Evolutionary conservation across 1,140 invertebrate species (phyloP).

Genomic region (Pissodes strobi): DNA sequence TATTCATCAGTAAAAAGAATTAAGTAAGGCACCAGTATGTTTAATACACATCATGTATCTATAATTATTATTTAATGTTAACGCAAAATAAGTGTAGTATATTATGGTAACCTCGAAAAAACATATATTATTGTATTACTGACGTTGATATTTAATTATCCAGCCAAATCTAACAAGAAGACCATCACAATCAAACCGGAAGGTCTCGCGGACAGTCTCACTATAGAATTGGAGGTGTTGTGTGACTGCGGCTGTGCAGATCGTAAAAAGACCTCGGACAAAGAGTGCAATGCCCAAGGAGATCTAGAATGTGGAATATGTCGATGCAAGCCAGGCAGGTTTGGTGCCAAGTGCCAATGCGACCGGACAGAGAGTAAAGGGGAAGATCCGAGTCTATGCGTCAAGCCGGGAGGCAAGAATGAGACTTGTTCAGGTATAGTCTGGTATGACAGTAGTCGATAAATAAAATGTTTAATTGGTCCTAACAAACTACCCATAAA

Average conservation of each 20-base stretch:
- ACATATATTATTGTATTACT: too few species aligned
- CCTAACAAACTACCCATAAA: too few species aligned
- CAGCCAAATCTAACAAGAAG: slow-evolving; percentile 21
- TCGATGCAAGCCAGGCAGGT: slow-evolving; percentile 75
- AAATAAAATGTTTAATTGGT: too few species aligned
- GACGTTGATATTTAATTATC: neutral
- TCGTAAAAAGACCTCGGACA: slow-evolving; percentile 53
- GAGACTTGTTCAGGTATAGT: slow-evolving; percentile 40
- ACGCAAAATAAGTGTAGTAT: too few species aligned
- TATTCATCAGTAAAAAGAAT: too few species aligned
- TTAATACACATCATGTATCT: too few species aligned
- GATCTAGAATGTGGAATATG: slow-evolving; percentile 87
- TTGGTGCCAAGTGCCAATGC: slow-evolving; percentile 88
- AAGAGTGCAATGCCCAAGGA: slow-evolving; percentile 68
- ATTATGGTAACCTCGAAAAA: too few species aligned
- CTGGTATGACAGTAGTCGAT: too few species aligned
- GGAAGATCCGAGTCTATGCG: slow-evolving; percentile 35
- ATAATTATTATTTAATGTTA: too few species aligned
- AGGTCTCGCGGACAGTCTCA: slow-evolving; percentile 85
- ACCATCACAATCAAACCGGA: slow-evolving; percentile 79
- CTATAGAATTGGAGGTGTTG: slow-evolving; percentile 83
- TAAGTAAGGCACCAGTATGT: too few species aligned
- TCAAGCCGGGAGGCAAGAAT: slow-evolving; percentile 21
- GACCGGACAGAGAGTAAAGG: slow-evolving; percentile 23
- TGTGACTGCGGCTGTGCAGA: slow-evolving; percentile 88